Evolutionary conservation across 2,797 vertebrate genomes (phyloP), one percentile per base, ranked within the genome.

Genomic region (Aselliscus stoliczkanus): DNA sequence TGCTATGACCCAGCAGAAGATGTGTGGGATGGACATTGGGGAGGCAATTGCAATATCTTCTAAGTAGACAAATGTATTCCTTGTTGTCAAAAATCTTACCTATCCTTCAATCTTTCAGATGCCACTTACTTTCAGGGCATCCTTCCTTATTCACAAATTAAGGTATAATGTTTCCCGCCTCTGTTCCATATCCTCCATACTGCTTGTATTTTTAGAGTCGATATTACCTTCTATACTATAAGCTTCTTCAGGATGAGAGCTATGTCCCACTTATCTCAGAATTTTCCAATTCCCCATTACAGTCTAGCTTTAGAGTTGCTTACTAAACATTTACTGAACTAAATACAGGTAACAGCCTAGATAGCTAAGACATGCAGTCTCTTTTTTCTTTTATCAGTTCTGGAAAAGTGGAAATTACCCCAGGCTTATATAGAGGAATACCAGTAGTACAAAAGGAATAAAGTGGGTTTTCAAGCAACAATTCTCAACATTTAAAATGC

Each of bases 401-500:
- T 73, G 37, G 15, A 18, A 4, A 85, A 18, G 7, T 3, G 85
- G 20, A 86, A 87, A 52, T 89, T 29, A 15, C 14, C 15, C 25
- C 2, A 72, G 1, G 10, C 12, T 80, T 58, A 54, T 21, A 44
- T 12, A 58, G 9, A 70, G 29, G 47, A 85, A 70, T 70, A 76
- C 11, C 47, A 70, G 39, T 85, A 86, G 17, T 50, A 56, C 21
- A 85, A 58, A 88, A 88, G 39, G 31, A 65, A 65, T 60, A 88
- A 84, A 85, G 39, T 67, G 4, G 29, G 60, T 14, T 12, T 52
- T 80, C n/a, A 5, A 82, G 60, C 31, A 83, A 58, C 34, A 50
- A 65, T 93, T 73, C 69, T 80, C 37, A 87, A 56, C 39, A 82
- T 87, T 82, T 79, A 82, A 96, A 90, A 67, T 87, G 67, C 34